Base-by-base conservation (phyloP, 1,140 invertebrate species). In the Orchesella cincta region DNA sequence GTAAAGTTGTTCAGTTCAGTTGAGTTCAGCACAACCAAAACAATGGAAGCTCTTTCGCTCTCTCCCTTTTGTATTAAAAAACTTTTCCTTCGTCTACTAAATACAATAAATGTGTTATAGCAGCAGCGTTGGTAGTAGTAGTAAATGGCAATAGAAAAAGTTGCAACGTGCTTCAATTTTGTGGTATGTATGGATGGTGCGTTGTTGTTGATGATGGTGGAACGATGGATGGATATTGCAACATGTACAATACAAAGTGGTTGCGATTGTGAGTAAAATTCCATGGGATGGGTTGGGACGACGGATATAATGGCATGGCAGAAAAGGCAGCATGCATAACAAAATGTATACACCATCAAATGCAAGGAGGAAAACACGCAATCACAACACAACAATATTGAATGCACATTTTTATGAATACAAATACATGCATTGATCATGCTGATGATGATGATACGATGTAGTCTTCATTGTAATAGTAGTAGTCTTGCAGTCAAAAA, bases 271-370 rank as follows among this genome's bases (percentile, higher is more conserved):
- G 26, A 67, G 31, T 67, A 18, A 67, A 67, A 67, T 67, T 67
- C 62, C 62, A 67, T 67, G 62, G 52, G 52, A 57, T 57, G 52
- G 62, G 62, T 67, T 67, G 62, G 31, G 31, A 67, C 62, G 62
- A 67, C 62, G 62, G 62, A 67, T 67, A 67, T 33, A 67, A 67
- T 67, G 62, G 62, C 62, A 33, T 67, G 29, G 23, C 62, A 67
- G 31, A 67, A 8, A 57, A 5, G 3, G 23, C n/a, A 57, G 39
- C 39, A 57, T 26, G 54, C 54, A 57, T 57, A 57, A 57, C 12
- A 57, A 57, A 57, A 57, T 5, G 54, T 23, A 57, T 12, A 18
- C 54, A 57, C n/a, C 26, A 16, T 12, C 54, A 57, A 26, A 23
- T 3, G 54, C 8, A 57, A 57, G 26, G 26, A 46, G 39, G 54